Conservation (phyloP, 1,140 invertebrate species). For the Agrypnia vestita region DNA sequence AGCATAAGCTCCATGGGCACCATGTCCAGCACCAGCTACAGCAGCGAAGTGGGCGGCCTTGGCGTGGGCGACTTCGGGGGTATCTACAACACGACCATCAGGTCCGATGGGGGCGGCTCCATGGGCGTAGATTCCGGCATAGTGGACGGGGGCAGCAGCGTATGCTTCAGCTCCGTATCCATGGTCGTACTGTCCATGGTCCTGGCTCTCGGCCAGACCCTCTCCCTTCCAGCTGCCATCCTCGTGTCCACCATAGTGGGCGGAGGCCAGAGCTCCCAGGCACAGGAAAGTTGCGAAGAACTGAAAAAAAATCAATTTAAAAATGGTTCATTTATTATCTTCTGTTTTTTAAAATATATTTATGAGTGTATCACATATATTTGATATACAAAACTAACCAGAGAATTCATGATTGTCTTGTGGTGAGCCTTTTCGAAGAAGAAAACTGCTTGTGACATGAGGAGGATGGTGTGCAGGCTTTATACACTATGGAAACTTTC, state of each 20-base stretch:
- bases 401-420: neutral
- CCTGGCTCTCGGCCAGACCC: slow-evolving; percentile 28
- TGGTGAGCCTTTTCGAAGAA: slow-evolving; percentile 25
- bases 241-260: slow-evolving; percentile 58
- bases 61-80: slow-evolving; percentile 20
- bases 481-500: too few species aligned
- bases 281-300: too few species aligned
- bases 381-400: too few species aligned
- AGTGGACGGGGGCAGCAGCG: slow-evolving; percentile 57
- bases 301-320: too few species aligned
- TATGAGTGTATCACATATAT: too few species aligned
- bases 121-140: slow-evolving; percentile 40
- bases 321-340: too few species aligned
- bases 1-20: slow-evolving; percentile 60
- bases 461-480: slow-evolving; percentile 7
- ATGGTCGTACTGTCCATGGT: slow-evolving; percentile 54
- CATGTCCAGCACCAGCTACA: slow-evolving; percentile 59
- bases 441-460: slow-evolving; percentile 45
- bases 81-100: slow-evolving; percentile 59
- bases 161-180: neutral
- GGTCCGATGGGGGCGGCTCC: slow-evolving; percentile 59
- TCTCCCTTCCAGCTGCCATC: slow-evolving; percentile 36
- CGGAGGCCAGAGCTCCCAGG: slow-evolving; percentile 50
- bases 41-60: slow-evolving; percentile 55
- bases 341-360: too few species aligned